Base-by-base conservation (phyloP, 2,797 vertebrate species). In the Adelosebastes latens region DNA sequence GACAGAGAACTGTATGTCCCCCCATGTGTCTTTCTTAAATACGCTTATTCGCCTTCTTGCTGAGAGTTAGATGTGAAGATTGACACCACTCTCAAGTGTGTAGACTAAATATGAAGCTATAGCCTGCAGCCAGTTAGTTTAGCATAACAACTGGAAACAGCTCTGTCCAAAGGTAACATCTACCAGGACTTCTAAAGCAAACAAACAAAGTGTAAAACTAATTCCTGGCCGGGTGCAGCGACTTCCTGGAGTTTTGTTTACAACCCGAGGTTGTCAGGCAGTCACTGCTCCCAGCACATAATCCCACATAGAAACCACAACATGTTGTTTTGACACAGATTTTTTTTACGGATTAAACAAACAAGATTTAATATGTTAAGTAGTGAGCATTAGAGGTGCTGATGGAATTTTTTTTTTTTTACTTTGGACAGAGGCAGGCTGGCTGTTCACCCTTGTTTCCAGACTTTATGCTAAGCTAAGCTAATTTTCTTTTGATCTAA, bases 1-100 rank as follows among this genome's bases (percentile, higher is more conserved):
- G 46, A 32, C 69, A 12, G 93, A 95, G 2, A 89, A 46, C 29
- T 3, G 93, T 95, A 92, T 0, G 91, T 90, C n/a, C 24, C 20
- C 20, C 32, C 7, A 11, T 52, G 6, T 46, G 20, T 69, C 55
- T 49, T 18, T 69, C 2, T 7, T 42, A 42, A 42, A 42, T 16
- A 42, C 14, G 52, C 24, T 18, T 18, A n/a, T 39, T 36, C 4
- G 11, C 63, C 31, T 58, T 62, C 29, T 52, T 31, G 36, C 20
- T 39, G 3, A 63, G 53, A 36, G 34, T 42, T 27, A n/a, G 39
- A 75, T 42, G 12, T 46, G 20, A 58, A 61, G n/a, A 61, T 64
- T 4, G 18, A 72, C 5, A 39, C 5, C 49, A 39, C 34, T 56
- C 18, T 39, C 13, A n/a, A 36, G 8, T 27, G 18, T 52, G 5